Evolutionary conservation across 1,140 invertebrate species (phyloP).

Genomic region (Eurosta solidaginis): DNA sequence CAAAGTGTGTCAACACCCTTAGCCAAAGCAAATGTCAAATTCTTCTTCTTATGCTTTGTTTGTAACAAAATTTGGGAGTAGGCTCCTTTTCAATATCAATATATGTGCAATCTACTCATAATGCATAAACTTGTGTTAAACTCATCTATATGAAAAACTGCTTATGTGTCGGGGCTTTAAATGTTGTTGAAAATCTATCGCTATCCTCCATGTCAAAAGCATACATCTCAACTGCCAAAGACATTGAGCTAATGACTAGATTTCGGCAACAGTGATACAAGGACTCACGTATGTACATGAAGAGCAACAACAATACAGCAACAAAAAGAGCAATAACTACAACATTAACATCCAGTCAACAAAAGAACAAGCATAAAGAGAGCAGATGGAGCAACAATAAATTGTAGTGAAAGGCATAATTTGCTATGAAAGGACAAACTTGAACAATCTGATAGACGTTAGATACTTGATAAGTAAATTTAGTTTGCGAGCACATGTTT

Average conservation of each 20-base stretch:
- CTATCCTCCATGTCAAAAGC: background rate
- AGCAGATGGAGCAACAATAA: background rate
- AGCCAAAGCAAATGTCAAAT: too few species aligned
- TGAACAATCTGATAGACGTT: background rate
- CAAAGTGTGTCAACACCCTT: too few species aligned
- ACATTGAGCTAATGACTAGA: background rate
- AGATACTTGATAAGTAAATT: too few species aligned
- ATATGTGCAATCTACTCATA: background rate
- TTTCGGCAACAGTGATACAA: conserved; percentile 12
- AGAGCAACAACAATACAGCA: conserved; percentile 13
- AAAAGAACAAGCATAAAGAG: background rate
- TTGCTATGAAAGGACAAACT: background rate
- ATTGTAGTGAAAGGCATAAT: background rate
- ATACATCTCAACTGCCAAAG: background rate
- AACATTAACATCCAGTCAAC: background rate
- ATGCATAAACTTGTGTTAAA: background rate
- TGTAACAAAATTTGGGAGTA: too few species aligned
- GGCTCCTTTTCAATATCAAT: too few species aligned
- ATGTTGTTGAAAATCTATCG: background rate
- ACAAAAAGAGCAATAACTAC: background rate
- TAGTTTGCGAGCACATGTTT: too few species aligned
- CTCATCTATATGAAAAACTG: background rate
- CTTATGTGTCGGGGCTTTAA: background rate
- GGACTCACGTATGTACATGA: conserved; percentile 22
- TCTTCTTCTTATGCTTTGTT: too few species aligned